phyloP scores from a whole-genome alignment of 2,888 invertebrate species.

The Dermolepida albohirtum region DNA sequence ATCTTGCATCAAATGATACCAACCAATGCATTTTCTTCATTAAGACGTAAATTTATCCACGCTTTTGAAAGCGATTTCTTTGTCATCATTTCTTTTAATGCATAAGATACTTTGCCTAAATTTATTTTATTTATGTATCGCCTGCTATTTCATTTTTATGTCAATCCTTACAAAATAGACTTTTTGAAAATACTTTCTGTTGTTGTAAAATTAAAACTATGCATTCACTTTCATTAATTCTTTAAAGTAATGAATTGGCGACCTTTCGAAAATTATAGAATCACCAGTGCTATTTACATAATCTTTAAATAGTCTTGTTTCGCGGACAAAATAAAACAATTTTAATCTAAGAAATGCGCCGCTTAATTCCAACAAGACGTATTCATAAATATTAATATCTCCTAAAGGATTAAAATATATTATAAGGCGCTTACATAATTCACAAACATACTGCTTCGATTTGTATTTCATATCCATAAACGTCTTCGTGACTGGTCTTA shows the following conservation, averaged over 20 bases:
- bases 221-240: too few species aligned
- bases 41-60: too few species aligned
- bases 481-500: conserved; percentile 13
- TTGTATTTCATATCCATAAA: conserved; percentile 15
- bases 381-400: conserved; percentile 35
- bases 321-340: neutral
- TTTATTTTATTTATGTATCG: too few species aligned
- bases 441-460: neutral
- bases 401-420: conserved; percentile 17
- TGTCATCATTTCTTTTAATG: too few species aligned
- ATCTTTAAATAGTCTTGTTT: conserved; percentile 18
- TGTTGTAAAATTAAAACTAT: too few species aligned
- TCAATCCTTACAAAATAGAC: too few species aligned
- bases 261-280: conserved; percentile 5
- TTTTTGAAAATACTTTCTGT: too few species aligned
- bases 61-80: too few species aligned
- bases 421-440: conserved; percentile 23
- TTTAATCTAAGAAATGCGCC: neutral
- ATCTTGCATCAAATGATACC: too few species aligned
- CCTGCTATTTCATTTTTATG: too few species aligned
- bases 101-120: too few species aligned
- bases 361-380: conserved; percentile 3
- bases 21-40: too few species aligned
- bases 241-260: conserved; percentile 8
- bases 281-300: conserved; percentile 8